A percentile compares a stretch with the other conserved stretches of the same genome.
These are phyloP conservation scores for Ictidomys tridecemlineatus DNA, from an alignment of 2,113 vertebrate genomes.

Conservation along the genomic window DNA sequence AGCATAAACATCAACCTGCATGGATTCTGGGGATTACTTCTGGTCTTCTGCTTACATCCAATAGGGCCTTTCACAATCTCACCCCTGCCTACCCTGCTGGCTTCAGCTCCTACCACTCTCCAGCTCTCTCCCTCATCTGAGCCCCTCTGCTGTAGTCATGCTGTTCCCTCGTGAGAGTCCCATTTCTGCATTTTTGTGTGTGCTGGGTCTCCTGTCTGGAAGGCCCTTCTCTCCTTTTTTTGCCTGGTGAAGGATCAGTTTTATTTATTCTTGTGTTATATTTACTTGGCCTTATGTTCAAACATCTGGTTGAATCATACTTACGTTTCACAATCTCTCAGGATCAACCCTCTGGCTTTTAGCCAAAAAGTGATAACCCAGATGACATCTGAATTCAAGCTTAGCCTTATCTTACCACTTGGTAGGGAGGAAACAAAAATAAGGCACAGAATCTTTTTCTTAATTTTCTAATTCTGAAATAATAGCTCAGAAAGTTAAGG, in stretches of 20 bases:
- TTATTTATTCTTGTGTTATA: no score
- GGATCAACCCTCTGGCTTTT: background rate
- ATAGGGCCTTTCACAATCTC: background rate
- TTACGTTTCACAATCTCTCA: background rate
- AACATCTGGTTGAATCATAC: background rate
- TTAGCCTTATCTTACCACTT: background rate
- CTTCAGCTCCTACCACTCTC: background rate
- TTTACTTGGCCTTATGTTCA: background rate
- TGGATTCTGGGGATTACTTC: background rate
- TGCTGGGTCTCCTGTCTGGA: background rate
- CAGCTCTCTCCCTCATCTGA: background rate
- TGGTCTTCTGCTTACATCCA: background rate
- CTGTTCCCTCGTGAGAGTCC: background rate
- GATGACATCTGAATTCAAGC: background rate
- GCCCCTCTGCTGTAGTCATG: background rate
- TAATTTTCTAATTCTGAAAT: constrained; percentile 6
- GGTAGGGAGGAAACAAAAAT: constrained; percentile 9
- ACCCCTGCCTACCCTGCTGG: no score
- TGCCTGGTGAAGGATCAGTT: no score
- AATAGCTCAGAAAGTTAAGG: background rate
- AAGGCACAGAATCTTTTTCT: background rate
- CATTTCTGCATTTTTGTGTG: background rate
- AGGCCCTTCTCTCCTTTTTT: no score
- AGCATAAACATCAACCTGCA: background rate
- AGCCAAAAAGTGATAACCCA: background rate